These are phyloP conservation scores for Hirtodrosophila confusa DNA, from an alignment of 2,888 invertebrate species.

Conservation along the genomic window DNA sequence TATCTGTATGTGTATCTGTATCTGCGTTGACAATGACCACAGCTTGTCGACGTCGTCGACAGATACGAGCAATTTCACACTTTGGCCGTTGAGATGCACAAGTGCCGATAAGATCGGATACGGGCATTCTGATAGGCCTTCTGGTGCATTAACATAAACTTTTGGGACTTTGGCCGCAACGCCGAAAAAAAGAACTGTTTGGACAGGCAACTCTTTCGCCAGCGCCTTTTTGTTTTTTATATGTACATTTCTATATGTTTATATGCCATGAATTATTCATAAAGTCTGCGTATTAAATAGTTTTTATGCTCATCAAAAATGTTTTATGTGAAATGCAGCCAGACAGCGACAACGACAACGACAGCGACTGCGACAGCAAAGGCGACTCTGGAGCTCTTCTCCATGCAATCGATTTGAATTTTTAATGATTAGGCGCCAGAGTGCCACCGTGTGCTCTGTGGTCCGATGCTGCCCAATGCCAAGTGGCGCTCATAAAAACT, in stretches of 20 bases:
- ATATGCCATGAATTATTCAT: conserved; percentile 77
- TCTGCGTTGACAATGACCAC: conserved; percentile 77
- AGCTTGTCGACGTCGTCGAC: conserved; percentile 71
- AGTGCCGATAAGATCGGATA: conserved; percentile 55
- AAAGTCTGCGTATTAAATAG: conserved; percentile 68
- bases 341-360: conserved; percentile 23
- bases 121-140: conserved; percentile 3
- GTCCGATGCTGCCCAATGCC: conserved; percentile 32
- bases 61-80: conserved; percentile 82
- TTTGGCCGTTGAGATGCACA: conserved; percentile 63
- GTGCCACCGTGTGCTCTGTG: conserved; percentile 64
- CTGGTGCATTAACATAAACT: conserved; percentile 64
- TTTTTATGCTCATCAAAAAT: conserved; percentile 77
- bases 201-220: conserved; percentile 29
- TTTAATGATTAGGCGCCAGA: conserved; percentile 81
- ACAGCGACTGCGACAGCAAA: not conserved
- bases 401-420: conserved; percentile 79
- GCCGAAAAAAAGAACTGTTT: conserved; percentile 28
- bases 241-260: not conserved
- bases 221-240: not conserved
- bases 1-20: conserved; percentile 45
- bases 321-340: conserved; percentile 68
- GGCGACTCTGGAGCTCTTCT: conserved; percentile 21
- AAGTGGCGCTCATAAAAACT: conserved; percentile 70
- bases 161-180: conserved; percentile 49